Evolutionary conservation across 2,113 vertebrate species (phyloP), one percentile per base, ranked within the genome.

Genomic region (Agapornis roseicollis): DNA sequence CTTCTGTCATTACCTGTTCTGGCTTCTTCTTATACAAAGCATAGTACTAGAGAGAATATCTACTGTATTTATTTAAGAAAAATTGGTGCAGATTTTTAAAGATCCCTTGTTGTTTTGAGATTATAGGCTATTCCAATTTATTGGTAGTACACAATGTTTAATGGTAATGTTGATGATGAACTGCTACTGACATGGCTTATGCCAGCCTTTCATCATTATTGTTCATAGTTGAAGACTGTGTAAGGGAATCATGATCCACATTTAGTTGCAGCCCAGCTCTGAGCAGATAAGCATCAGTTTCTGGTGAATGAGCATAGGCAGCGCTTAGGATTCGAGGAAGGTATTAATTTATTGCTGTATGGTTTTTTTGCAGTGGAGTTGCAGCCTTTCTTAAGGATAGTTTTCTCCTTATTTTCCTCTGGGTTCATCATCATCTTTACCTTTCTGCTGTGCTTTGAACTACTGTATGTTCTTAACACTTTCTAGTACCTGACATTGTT

Each of bases 331-430:
- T 70, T 72, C 56, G 33, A 72, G 61, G 23, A 93, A 19, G 55
- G 3, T 35, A 56, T 76, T 56, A 15, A 19, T 47, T 60, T 63
- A 42, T 71, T 89, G 18, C 23, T 71, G 6, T 29, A 6, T 60
- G 33, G 11, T 39, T 60, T 47, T 63, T 88, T 80, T 27, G 41
- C 29, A 63, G n/a, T 50, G 46, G 20, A 79, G 27, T 82, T 80
- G 55, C 35, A 72, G 29, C 20, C 73, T 95, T 93, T 94, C 90
- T 92, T 96, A 68, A 90, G 85, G 72, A 86, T 84, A 84, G 37
- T 72, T 90, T 90, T 89, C 35, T 86, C 10, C 53, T 25, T 84
- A 9, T 44, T 84, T 78, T 83, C 25, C 3, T 56, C 28, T 65
- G 13, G 17, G 31, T 89, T 93, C 35, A 13, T 60, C 35, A 13